Evolutionary conservation across 2,113 vertebrate genomes (phyloP).

Genomic region (Poeciliopsis occidentalis): DNA sequence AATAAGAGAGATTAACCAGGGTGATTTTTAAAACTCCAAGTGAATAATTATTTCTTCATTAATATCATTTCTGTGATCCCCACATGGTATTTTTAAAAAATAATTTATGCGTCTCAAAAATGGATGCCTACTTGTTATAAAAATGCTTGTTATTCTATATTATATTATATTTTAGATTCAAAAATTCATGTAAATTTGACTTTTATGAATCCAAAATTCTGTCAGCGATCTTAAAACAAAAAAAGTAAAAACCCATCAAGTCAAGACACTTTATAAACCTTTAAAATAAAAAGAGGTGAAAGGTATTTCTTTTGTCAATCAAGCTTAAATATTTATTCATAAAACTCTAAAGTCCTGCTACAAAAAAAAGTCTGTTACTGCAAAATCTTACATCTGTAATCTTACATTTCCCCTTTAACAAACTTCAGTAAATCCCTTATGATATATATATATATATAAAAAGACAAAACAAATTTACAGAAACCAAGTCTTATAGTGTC

Average conservation of each 20-base stretch:
- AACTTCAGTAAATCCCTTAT: slow-evolving; percentile 59
- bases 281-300: background rate
- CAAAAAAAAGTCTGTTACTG: slow-evolving; percentile 52
- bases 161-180: too few relatives aligned
- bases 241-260: background rate
- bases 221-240: background rate
- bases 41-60: background rate
- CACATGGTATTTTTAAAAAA: background rate
- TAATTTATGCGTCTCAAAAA: background rate
- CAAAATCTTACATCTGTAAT: slow-evolving; percentile 63
- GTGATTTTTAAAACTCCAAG: background rate
- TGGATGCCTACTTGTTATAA: too few relatives aligned
- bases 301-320: slow-evolving; percentile 41
- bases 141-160: too few relatives aligned
- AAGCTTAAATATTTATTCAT: slow-evolving; percentile 80
- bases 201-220: too few relatives aligned
- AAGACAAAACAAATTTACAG: slow-evolving; percentile 66
- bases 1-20: too few relatives aligned
- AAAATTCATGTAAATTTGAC: too few relatives aligned
- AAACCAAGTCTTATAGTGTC: slow-evolving; percentile 68
- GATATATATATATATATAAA: slow-evolving; percentile 70
- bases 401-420: slow-evolving; percentile 50
- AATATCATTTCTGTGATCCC: background rate
- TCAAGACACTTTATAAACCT: background rate
- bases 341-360: slow-evolving; percentile 71